These are phyloP conservation scores for Callosobruchus maculatus DNA, from an alignment of 2,888 invertebrate genomes.

Conservation along the genomic window DNA sequence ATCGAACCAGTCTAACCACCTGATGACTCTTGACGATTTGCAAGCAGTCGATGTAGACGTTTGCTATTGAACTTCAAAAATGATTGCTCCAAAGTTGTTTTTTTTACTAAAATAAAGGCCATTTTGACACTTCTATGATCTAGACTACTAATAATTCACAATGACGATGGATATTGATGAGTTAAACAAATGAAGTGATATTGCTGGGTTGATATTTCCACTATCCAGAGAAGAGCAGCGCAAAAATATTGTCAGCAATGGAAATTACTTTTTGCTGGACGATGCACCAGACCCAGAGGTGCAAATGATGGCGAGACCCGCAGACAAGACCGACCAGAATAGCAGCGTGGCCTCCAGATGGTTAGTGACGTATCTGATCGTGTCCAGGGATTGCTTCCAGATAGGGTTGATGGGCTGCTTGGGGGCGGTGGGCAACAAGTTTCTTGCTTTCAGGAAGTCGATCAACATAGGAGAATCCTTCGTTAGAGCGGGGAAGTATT, in stretches of 20 bases:
- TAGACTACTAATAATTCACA: too few relatives aligned
- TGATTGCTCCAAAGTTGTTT: too few relatives aligned
- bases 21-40: too few relatives aligned
- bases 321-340: slow-evolving; percentile 55
- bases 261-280: neutral
- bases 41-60: too few relatives aligned
- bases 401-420: slow-evolving; percentile 42
- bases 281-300: slow-evolving; percentile 5
- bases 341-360: slow-evolving; percentile 55
- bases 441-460: slow-evolving; percentile 57
- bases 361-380: slow-evolving; percentile 44
- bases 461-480: slow-evolving; percentile 56
- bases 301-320: slow-evolving; percentile 54
- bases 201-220: neutral
- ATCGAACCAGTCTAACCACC: too few relatives aligned
- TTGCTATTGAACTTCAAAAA: too few relatives aligned
- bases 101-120: too few relatives aligned
- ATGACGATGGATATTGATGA: too few relatives aligned
- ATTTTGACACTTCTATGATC: too few relatives aligned
- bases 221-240: neutral
- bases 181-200: too few relatives aligned
- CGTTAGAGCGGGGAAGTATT: slow-evolving; percentile 60
- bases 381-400: slow-evolving; percentile 51
- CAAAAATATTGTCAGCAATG: neutral
- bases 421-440: slow-evolving; percentile 48